Evolutionary conservation across 2,797 vertebrate species (phyloP).

Genomic region (Sebastes flavidus): DNA sequence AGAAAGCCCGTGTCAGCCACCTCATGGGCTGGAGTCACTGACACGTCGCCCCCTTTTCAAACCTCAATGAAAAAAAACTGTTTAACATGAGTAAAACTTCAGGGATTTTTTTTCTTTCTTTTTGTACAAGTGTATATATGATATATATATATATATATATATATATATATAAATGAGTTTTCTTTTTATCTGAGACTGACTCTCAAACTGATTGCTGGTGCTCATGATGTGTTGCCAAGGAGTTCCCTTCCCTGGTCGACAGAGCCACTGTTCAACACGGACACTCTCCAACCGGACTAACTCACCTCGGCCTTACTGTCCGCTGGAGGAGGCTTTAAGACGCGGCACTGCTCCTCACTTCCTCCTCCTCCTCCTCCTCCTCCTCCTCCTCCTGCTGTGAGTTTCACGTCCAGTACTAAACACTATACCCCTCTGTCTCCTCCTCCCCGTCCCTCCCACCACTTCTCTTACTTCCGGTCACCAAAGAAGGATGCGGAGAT

Average conservation of each 20-base stretch:
- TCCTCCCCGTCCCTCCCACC: neutral
- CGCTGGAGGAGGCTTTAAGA: constrained; percentile 82
- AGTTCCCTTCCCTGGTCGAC: constrained; percentile 58
- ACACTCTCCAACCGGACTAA: constrained; percentile 61
- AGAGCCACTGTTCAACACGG: constrained; percentile 62
- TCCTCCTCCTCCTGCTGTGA: constrained; percentile 17
- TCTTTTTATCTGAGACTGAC: constrained; percentile 70
- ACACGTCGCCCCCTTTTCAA: constrained; percentile 48
- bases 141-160: constrained; percentile 38
- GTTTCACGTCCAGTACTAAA: constrained; percentile 28
- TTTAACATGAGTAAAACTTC: constrained; percentile 83
- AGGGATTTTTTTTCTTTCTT: constrained; percentile 85
- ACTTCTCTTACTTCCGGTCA: constrained; percentile 49
- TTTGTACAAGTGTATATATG: constrained; percentile 70
- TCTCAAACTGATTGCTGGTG: constrained; percentile 77
- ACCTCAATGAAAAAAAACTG: constrained; percentile 55
- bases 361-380: constrained; percentile 25
- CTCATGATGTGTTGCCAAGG: constrained; percentile 73
- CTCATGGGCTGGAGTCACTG: constrained; percentile 99
- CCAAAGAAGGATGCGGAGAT: constrained; percentile 74
- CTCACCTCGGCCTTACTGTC: constrained; percentile 90
- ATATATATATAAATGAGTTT: constrained; percentile 49
- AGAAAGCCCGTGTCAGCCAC: constrained; percentile 98
- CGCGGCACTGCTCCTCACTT: constrained; percentile 21
- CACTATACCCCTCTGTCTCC: constrained; percentile 31